phyloP scores from a whole-genome alignment of 2,888 invertebrate genomes.

The Altica lythri region DNA sequence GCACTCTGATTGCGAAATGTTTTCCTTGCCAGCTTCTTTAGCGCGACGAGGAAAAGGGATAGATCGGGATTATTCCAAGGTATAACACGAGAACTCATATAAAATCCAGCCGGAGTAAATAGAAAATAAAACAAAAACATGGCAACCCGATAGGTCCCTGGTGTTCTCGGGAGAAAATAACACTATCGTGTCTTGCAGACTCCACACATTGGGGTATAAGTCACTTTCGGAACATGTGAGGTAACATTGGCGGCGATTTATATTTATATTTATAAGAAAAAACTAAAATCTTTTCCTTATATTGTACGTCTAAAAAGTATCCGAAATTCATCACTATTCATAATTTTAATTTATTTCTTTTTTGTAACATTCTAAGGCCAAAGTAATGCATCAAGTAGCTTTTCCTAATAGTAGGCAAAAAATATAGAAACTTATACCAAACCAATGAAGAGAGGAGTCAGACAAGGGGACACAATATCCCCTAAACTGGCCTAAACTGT shows the following conservation, averaged over 20 bases:
- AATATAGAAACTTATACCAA: too few species aligned
- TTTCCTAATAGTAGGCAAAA: too few species aligned
- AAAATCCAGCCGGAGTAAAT: constrained; percentile 51
- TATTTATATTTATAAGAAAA: too few species aligned
- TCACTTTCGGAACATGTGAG: background rate
- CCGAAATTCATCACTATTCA: too few species aligned
- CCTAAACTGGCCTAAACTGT: too few species aligned
- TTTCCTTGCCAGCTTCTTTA: constrained; percentile 5
- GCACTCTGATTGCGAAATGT: constrained; percentile 25
- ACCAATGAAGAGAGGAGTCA: too few species aligned
- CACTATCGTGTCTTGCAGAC: constrained; percentile 24
- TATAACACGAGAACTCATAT: constrained; percentile 44
- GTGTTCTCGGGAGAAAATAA: constrained; percentile 47
- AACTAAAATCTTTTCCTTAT: too few species aligned
- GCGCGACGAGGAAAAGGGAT: constrained; percentile 22
- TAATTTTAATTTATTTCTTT: too few species aligned
- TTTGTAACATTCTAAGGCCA: too few species aligned
- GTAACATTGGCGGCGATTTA: background rate
- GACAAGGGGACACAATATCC: too few species aligned
- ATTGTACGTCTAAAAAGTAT: too few species aligned
- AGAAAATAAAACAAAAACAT: constrained; percentile 53
- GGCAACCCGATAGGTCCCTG: constrained; percentile 48
- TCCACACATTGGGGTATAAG: constrained; percentile 23
- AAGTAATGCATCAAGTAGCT: too few species aligned
- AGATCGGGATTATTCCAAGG: constrained; percentile 41